Evolutionary conservation across 1,140 invertebrate genomes (phyloP), one percentile per base, ranked within the genome.

Genomic region (Amyelois transitella): DNA sequence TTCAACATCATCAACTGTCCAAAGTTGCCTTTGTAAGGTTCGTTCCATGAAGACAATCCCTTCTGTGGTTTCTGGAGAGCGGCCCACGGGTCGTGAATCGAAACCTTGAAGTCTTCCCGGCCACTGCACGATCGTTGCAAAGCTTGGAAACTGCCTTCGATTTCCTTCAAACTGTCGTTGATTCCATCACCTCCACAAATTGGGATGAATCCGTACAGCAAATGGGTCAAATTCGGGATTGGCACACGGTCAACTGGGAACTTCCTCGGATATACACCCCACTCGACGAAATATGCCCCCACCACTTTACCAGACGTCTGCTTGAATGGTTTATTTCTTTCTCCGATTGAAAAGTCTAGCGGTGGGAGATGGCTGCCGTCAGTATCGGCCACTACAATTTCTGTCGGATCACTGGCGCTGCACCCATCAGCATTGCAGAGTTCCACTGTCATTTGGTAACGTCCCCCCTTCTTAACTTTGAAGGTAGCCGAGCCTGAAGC

Each of bases 141-240:
- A 22, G 82, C 82, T 69, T 81, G 82, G 65, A 88, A 88, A 73
- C 85, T 88, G 49, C 80, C 80, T 62, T 88, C 85, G n/a, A 88
- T 88, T 66, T 88, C 82, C 32, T 88, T 88, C 55, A 88, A 81
- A 68, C 85, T 88, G 72, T 88, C 85, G 44, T 88, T 88, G 55
- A 88, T 88, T 22, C 85, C 82, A 52, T 88, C 84, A 49, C 84
- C 84, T 12, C 84, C 84, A 43, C 84, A 88, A 45, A 88, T 88
- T 53, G 84, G 84, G 18, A 88, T 86, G 52, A 88, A 88, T 53
- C 84, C 84, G 56, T 88, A 88, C 10, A 88, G 57, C 24, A 88
- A 67, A 71, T 88, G 84, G 22, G 82, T 86, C 5, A 88, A 59
- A 58, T 86, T 88, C 0, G 81, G 81, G 43, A 87, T 69, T 5